These are phyloP conservation scores for Heteromyza rotundicornis DNA, from an alignment of 2,888 invertebrate species.

Conservation along the genomic window DNA sequence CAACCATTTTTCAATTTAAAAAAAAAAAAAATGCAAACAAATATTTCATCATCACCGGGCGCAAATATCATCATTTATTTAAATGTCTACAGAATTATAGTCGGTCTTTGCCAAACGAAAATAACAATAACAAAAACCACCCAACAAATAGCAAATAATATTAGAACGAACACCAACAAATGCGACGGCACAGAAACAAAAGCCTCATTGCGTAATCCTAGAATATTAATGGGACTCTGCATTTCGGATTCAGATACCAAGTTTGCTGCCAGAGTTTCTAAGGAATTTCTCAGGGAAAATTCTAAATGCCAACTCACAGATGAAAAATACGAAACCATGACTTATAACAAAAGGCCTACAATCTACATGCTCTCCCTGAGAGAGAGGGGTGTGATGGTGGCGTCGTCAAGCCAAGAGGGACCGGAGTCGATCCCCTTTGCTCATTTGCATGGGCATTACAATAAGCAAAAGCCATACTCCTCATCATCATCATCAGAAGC, in stretches of 20 bases:
- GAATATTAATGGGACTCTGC: constrained; percentile 3
- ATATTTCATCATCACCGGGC: neutral
- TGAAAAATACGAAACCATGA: constrained; percentile 1
- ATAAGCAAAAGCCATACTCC: neutral
- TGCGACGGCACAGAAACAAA: neutral
- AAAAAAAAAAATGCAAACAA: neutral
- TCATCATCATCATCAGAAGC: neutral
- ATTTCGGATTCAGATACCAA: neutral
- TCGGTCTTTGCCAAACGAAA: neutral
- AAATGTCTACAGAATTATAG: neutral
- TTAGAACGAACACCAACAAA: neutral
- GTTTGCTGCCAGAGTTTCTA: too few relatives aligned
- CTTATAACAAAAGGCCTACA: constrained; percentile 6
- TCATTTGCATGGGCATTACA: constrained; percentile 1
- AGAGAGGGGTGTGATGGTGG: neutral
- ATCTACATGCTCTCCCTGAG: neutral
- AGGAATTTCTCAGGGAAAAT: neutral
- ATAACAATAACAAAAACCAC: neutral
- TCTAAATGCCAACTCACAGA: neutral
- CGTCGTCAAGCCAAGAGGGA: neutral
- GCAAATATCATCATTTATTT: constrained; percentile 4
- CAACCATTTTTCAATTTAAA: neutral
- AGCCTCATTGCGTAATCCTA: neutral
- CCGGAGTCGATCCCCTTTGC: neutral
- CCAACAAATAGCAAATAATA: neutral